Conservation (phyloP, 2,113 vertebrate species). For the Acrocephalus kingi region DNA sequence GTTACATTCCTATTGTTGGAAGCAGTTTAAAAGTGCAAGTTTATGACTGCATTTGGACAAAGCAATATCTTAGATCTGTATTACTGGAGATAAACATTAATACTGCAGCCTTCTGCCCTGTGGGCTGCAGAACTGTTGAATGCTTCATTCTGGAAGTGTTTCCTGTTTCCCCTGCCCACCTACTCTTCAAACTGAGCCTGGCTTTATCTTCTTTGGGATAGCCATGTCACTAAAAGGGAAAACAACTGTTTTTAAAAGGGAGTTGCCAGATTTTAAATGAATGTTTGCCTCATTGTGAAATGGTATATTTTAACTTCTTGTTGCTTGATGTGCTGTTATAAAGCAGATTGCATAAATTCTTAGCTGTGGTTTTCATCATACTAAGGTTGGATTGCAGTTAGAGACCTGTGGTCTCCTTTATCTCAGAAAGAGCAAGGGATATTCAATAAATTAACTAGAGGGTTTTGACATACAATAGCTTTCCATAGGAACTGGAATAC, state of each 20-base stretch:
- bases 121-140: not conserved
- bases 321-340: not conserved
- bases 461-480: not conserved
- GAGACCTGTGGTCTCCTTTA: not conserved
- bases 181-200: not conserved
- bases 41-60: not conserved
- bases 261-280: not conserved
- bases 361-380: not conserved
- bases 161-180: not conserved
- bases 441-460: not conserved
- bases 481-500: not conserved
- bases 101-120: not conserved
- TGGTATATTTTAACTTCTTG: not conserved
- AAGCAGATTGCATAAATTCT: not conserved
- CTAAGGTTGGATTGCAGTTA: not conserved
- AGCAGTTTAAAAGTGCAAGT: conserved; percentile 57
- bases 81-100: conserved; percentile 15
- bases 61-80: not conserved
- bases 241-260: not conserved
- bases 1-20: conserved; percentile 7
- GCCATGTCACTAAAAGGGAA: not conserved
- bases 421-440: not conserved
- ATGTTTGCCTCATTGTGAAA: not conserved
- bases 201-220: not conserved
- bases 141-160: conserved; percentile 17